Base-by-base conservation (phyloP, 2,888 invertebrate species). In the Tridacna crocea region DNA sequence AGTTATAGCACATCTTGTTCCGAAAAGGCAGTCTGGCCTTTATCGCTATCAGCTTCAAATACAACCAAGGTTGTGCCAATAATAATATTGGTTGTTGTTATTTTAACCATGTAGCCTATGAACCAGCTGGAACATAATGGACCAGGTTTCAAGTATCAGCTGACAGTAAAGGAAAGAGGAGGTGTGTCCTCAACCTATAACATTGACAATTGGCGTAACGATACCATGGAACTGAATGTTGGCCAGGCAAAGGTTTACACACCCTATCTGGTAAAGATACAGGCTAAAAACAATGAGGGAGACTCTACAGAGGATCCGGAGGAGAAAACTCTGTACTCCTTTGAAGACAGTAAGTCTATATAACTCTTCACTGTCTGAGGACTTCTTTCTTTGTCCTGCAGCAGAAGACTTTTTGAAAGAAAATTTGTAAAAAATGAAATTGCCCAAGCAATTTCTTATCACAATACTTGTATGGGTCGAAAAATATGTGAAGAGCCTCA, bases 51-150 rank as follows among this genome's bases (percentile, higher is more conserved):
- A n/a, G n/a, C n/a, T n/a, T n/a, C 36, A 36, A 8, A 36, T 36
- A 8, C 36, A 36, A 36, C 36, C 2, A 36, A 2, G 36, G 2
- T 36, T 36, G 36, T 36, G 36, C 3, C 8, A 36, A 36, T 4
- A 4, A 8, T 36, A 4, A 36, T 4, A 36, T 8, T 36, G 36
- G 36, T 36, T 36, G 36, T 36, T 36, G 36, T 36, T 36, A 36
- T 36, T 36, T 36, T 36, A 4, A 36, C 8, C 8, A 36, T 8
- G 8, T 92, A 97, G 96, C 97, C 97, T 85, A 99, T 99, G 99
- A 97, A 98, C 0, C 97, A 98, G 94, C 97, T 99, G 89, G 98
- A 99, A 92, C 99, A 99, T 95, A 98, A 99, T 95, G 99, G 97
- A 0, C 98, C 98, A 0, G 97, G 97, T 63, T 99, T 99, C 95